Percentiles rank a stretch among this genome's conserved stretches.
These are phyloP conservation scores for Ormyrus thymus DNA, from an alignment of 2,888 invertebrate species.

Conservation along the genomic window DNA sequence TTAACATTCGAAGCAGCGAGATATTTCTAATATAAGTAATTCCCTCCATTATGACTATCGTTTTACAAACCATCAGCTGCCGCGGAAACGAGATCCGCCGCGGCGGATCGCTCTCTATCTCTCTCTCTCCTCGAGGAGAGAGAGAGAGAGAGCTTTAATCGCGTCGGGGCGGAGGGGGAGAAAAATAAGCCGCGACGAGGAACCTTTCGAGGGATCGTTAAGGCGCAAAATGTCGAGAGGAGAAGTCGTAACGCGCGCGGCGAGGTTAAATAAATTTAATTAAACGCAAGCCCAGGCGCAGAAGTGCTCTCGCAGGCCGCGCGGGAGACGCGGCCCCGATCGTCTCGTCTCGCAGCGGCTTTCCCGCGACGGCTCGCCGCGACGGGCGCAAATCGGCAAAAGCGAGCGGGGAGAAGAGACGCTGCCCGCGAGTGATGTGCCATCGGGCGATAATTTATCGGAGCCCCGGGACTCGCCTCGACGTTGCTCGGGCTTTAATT, in stretches of 20 bases:
- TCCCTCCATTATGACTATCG: conserved; percentile 29
- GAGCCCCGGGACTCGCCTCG: no score
- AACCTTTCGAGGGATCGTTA: neutral
- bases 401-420: no score
- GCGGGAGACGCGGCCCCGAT: neutral
- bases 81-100: conserved; percentile 31
- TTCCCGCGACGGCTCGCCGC: neutral
- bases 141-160: conserved; percentile 38
- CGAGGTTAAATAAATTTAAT: conserved; percentile 48
- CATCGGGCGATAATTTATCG: no score
- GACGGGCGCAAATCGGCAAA: conserved; percentile 10
- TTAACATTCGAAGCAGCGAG: neutral
- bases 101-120: no score
- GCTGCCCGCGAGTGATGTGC: no score
- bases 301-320: conserved; percentile 2
- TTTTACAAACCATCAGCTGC: conserved; percentile 36
- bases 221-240: conserved; percentile 23
- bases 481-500: no score
- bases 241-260: conserved; percentile 11
- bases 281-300: conserved; percentile 10
- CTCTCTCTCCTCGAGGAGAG: conserved; percentile 6
- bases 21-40: conserved; percentile 31
- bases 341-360: no score
- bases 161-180: neutral
- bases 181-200: no score